phyloP scores from a whole-genome alignment of 1,140 invertebrate genomes.

The Archivesica marissinica region DNA sequence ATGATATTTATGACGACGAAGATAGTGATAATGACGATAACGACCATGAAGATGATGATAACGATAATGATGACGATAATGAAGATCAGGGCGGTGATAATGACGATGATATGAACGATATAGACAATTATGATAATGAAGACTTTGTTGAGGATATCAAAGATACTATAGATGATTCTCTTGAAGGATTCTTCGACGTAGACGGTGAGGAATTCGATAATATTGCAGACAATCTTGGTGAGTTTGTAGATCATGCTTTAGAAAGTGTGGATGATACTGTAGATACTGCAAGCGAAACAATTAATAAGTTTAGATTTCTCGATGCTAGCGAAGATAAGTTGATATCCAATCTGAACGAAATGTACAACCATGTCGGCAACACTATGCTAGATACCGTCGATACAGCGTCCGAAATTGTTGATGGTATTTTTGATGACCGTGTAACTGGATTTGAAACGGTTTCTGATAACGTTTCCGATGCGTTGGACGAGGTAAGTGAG shows the following conservation, averaged over 20 bases:
- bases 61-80: constrained; percentile 33
- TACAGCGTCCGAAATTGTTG: constrained; percentile 17
- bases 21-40: constrained; percentile 12
- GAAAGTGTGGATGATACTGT: constrained; percentile 27
- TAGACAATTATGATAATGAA: constrained; percentile 32
- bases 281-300: constrained; percentile 19
- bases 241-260: constrained; percentile 2
- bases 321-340: background rate
- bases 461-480: background rate
- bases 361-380: constrained; percentile 21
- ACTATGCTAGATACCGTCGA: background rate
- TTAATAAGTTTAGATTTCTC: background rate
- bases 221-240: background rate
- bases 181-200: background rate
- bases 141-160: constrained; percentile 3
- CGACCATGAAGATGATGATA: constrained; percentile 11
- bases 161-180: background rate
- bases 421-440: constrained; percentile 24
- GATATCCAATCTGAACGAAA: background rate
- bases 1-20: background rate
- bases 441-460: constrained; percentile 2
- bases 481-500: background rate
- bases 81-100: constrained; percentile 33
- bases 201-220: constrained; percentile 27
- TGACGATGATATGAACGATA: constrained; percentile 39